Evolutionary conservation across 2,797 vertebrate genomes (phyloP).

Genomic region (Catharus ustulatus): DNA sequence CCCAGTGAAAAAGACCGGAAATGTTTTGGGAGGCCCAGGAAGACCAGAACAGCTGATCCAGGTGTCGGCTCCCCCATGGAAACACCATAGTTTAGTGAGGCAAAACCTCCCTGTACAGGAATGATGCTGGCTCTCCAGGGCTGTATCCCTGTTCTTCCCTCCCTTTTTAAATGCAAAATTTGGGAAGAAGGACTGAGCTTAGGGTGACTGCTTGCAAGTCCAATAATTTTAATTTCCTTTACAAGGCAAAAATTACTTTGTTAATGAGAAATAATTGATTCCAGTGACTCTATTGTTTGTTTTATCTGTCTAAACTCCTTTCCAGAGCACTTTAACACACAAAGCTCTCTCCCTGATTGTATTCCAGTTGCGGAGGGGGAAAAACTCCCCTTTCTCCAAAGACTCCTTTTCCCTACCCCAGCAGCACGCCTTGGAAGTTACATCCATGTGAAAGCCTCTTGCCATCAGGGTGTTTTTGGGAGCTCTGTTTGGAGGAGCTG

Average conservation of each 20-base stretch:
- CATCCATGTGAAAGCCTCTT: not conserved
- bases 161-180: not conserved
- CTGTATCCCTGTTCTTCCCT: not conserved
- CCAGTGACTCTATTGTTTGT: not conserved
- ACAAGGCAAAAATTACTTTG: not conserved
- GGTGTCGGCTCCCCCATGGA: not conserved
- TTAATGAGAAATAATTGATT: not conserved
- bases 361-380: accelerated
- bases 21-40: not conserved
- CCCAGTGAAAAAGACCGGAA: not conserved
- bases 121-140: not conserved
- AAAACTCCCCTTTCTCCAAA: not conserved
- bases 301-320: not conserved
- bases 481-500: not conserved
- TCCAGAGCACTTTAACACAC: not conserved
- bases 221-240: not conserved
- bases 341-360: not conserved
- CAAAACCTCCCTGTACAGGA: not conserved
- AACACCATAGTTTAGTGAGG: not conserved
- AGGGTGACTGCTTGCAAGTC: not conserved
- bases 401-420: not conserved
- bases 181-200: not conserved
- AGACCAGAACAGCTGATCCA: not conserved
- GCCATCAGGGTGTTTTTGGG: not conserved
- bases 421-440: not conserved